Base-by-base conservation (phyloP, 2,888 invertebrate species). In the Torymus auratus region DNA sequence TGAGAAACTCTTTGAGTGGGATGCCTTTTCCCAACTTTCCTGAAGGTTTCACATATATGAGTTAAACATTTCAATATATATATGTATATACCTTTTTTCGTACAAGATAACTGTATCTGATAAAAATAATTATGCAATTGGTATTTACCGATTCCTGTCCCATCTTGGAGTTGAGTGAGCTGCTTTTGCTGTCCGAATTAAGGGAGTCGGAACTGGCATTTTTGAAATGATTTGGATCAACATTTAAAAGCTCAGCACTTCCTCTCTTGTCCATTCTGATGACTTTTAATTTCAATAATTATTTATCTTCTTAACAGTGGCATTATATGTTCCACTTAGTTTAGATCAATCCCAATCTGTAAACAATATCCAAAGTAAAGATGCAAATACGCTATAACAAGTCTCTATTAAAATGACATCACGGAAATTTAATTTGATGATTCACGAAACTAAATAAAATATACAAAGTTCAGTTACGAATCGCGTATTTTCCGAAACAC, bases 141-240 rank as follows among this genome's bases (percentile, higher is more conserved):
- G 82, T 80, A 92, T 93, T 94, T 93, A 96, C 96, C 90, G 95
- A 95, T 91, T 96, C 96, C 90, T 95, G 95, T 85, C 95, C 95
- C 91, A 95, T 94, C 93, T 96, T 96, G 62, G 96, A 96, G 91
- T 95, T 96, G 88, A 96, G 93, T 84, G 96, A 96, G 91, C 95
- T 96, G 82, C 96, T 95, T 92, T 96, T 97, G 62, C 96, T 96
- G 89, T 96, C 96, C 0, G 96, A 95, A 90, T 95, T 95, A 87
- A 96, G 92, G 10, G 96, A 96, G 91, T 96, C 96, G 71, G 95
- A 94, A 90, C 95, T 95, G 71, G 95, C 94, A 91, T 95, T 95
- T 92, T 96, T 95, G 12, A 94, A 94, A 86, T 93, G 91, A 65
- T 92, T 93, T 88, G 93, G 93, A 83, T 95, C 95, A 82, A 94